Base-by-base conservation (phyloP, 2,888 invertebrate genomes). In the Drosophila neotestacea region DNA sequence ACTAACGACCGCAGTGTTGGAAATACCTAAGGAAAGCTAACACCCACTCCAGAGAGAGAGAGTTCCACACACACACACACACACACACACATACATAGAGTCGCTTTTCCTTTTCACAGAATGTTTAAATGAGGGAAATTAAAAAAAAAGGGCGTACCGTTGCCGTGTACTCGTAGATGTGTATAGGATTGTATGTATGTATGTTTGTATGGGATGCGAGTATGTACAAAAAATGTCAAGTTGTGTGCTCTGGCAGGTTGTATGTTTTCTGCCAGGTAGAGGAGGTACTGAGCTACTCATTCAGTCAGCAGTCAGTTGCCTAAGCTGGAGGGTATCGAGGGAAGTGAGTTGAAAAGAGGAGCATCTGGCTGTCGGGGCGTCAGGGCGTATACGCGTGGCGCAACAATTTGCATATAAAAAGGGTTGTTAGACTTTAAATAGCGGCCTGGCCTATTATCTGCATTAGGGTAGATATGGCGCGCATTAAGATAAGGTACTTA, bases 351-450 rank as follows among this genome's bases (percentile, higher is more conserved):
- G 32, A 7, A 6, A 6, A 6, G 32, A 22, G 22, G 22, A 22
- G 59, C 46, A 61, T 58, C 55, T 51, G 47, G 38, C n/a, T 34
- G 46, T 61, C 28, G 63, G 65, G 72, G 69, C 70, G 79, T 79
- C 55, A 34, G 73, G 75, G 77, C 84, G 74, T 83, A 38, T 79
- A 74, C 79, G 85, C 81, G 87, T 77, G 74, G 81, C 77, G 81
- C 90, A 89, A 90, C 85, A 89, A 87, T 87, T 89, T 87, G 89
- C 90, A 88, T 87, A 88, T 89, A 89, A 87, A 90, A 85, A 85
- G 85, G 85, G 85, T 85, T 85, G 89, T 89, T 85, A 82, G 88
- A 89, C 85, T 75, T 85, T 89, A 85, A 89, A 89, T 73, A 88
- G 88, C 89, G 71, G 85, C 74, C 77, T 70, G 82, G 87, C 73